phyloP scores from a whole-genome alignment of 2,888 invertebrate genomes.

The Perizoma affinitatum region DNA sequence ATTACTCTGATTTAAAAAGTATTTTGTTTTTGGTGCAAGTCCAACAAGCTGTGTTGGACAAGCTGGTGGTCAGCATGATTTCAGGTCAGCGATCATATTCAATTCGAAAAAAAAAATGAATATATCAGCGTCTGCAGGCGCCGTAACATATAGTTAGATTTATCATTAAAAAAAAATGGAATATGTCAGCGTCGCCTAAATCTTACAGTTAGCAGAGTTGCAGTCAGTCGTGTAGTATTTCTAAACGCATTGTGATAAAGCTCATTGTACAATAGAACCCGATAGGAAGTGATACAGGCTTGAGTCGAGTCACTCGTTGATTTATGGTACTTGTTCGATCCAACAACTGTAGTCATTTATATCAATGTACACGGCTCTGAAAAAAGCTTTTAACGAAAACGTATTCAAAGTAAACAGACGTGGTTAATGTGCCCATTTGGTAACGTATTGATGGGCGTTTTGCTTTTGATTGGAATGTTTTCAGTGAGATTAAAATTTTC shows the following conservation, averaged over 20 bases:
- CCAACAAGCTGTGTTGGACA: too few relatives aligned
- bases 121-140: too few relatives aligned
- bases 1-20: too few relatives aligned
- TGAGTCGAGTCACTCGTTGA: constrained; percentile 49
- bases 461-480: constrained; percentile 38
- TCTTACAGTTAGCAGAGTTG: too few relatives aligned
- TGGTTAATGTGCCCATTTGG: constrained; percentile 51
- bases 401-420: constrained; percentile 58
- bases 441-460: constrained; percentile 32
- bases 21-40: too few relatives aligned
- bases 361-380: constrained; percentile 68
- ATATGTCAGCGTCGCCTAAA: too few relatives aligned
- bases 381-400: constrained; percentile 75
- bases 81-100: too few relatives aligned
- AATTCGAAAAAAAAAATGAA: too few relatives aligned
- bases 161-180: too few relatives aligned
- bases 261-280: neutral
- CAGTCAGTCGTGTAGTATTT: too few relatives aligned
- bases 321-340: constrained; percentile 67
- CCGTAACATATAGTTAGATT: too few relatives aligned
- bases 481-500: constrained; percentile 20
- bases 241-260: neutral
- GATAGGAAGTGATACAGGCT: constrained; percentile 7
- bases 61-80: too few relatives aligned
- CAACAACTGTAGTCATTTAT: constrained; percentile 69